Percentiles rank a stretch among this genome's conserved stretches.
Evolutionary conservation across 2,113 vertebrate genomes (phyloP).

Genomic region (Scophthalmus maximus): DNA sequence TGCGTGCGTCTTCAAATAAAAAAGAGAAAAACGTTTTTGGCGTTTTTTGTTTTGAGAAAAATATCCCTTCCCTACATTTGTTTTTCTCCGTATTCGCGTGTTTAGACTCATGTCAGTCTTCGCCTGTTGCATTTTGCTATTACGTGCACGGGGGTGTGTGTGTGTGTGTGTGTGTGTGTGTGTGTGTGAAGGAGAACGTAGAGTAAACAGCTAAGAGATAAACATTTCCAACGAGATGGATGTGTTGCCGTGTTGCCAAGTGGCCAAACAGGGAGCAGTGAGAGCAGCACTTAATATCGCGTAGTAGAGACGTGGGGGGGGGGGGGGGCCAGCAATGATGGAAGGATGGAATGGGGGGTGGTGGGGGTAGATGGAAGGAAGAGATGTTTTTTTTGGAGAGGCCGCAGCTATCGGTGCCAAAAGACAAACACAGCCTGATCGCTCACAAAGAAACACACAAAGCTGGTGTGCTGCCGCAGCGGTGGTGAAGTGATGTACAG

Average conservation of each 20-base stretch:
- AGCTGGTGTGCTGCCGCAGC: constrained; percentile 18
- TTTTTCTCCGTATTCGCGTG: constrained; percentile 29
- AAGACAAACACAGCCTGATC: constrained; percentile 32
- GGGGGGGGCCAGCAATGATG: neutral
- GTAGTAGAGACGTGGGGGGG: constrained; percentile 7
- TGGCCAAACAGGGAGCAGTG: constrained; percentile 56
- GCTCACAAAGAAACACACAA: constrained; percentile 43
- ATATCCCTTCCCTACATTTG: constrained; percentile 1
- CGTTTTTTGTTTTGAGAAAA: constrained; percentile 32
- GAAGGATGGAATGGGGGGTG: too few species aligned
- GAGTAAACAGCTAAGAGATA: constrained; percentile 62
- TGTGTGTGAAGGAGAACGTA: constrained; percentile 29
- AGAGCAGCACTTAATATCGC: constrained; percentile 61
- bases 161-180: constrained; percentile 44
- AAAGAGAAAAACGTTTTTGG: too few species aligned
- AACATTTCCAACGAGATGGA: constrained; percentile 66
- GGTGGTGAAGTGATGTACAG: constrained; percentile 27
- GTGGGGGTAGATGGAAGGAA: constrained; percentile 20
- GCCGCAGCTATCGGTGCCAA: constrained; percentile 38
- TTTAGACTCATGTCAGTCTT: constrained; percentile 32
- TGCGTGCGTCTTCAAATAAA: neutral
- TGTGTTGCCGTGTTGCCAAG: constrained; percentile 62
- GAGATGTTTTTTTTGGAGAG: constrained; percentile 37
- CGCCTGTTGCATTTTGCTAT: constrained; percentile 20
- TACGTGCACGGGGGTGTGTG: neutral